These are phyloP conservation scores for Ectropis crepuscularia DNA, from an alignment of 2,888 invertebrate genomes.

Conservation along the genomic window DNA sequence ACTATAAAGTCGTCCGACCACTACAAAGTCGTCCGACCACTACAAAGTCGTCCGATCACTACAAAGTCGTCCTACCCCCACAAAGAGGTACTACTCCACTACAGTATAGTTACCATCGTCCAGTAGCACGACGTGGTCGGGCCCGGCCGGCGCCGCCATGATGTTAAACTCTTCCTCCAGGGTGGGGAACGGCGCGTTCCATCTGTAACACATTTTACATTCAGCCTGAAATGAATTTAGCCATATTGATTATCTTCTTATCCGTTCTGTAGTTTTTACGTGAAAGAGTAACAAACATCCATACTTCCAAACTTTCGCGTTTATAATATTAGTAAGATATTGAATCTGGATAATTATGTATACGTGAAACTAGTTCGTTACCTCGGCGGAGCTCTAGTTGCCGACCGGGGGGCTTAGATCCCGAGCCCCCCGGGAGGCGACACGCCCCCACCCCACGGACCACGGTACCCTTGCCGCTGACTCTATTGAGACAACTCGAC, in stretches of 20 bases:
- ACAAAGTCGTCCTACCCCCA: too few relatives aligned
- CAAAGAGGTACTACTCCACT: too few relatives aligned
- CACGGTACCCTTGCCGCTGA: conserved; percentile 60
- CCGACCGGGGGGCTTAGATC: conserved; percentile 73
- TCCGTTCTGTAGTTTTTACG: too few relatives aligned
- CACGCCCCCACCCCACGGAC: conserved; percentile 61
- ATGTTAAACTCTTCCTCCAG: conserved; percentile 98
- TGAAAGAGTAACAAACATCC: too few relatives aligned
- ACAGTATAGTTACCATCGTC: conserved; percentile 88
- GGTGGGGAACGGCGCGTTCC: conserved; percentile 95
- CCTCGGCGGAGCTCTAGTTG: conserved; percentile 68
- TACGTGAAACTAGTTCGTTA: not conserved
- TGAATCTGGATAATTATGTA: too few relatives aligned
- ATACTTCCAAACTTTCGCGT: too few relatives aligned
- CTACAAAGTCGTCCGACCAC: too few relatives aligned
- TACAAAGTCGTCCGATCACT: too few relatives aligned
- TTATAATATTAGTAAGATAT: too few relatives aligned
- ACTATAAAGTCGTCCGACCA: too few relatives aligned
- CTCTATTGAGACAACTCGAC: conserved; percentile 35
- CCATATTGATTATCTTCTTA: too few relatives aligned
- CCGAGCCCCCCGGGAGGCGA: conserved; percentile 77
- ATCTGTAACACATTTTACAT: conserved; percentile 82
- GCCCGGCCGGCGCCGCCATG: conserved; percentile 90
- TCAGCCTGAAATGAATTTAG: not conserved
- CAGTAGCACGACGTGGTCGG: conserved; percentile 89